Percentiles rank a stretch among this genome's conserved stretches.
Conservation (phyloP, 35 echinoderm and acorn worm species). For the Eucidaris tribuloides region DNA sequence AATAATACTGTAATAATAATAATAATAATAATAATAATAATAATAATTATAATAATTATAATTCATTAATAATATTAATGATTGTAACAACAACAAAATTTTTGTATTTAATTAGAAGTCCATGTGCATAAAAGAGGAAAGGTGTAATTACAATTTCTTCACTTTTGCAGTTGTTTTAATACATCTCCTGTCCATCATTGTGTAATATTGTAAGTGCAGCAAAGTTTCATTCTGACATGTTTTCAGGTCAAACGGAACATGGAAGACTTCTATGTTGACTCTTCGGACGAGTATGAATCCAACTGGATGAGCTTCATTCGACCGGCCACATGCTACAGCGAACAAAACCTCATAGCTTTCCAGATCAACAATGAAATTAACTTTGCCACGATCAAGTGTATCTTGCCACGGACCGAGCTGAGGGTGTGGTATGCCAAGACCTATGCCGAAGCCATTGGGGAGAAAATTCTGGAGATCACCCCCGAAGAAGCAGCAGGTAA, state of each 20-base stretch:
- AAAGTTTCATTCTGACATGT: no score
- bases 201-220: no score
- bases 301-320: conserved; percentile 98
- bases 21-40: no score
- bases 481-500: conserved; percentile 89
- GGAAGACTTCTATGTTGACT: conserved; percentile 59
- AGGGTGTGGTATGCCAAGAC: conserved; percentile 93
- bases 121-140: no score
- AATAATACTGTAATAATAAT: no score
- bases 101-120: no score
- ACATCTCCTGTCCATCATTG: no score
- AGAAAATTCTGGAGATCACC: conserved; percentile 77
- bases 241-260: conserved; percentile 49
- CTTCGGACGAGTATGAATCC: conserved; percentile 73
- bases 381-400: conserved; percentile 89
- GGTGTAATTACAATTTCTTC: no score
- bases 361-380: conserved; percentile 67
- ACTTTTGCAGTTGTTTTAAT: no score
- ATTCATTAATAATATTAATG: no score
- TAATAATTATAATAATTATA: no score
- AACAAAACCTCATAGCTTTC: conserved; percentile 96
- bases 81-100: no score
- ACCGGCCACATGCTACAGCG: conserved; percentile 75
- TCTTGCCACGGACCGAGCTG: conserved; percentile 77
- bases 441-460: conserved; percentile 75